Evolutionary conservation across 2,797 vertebrate genomes (phyloP).

Genomic region (Pagetopsis macropterus): DNA sequence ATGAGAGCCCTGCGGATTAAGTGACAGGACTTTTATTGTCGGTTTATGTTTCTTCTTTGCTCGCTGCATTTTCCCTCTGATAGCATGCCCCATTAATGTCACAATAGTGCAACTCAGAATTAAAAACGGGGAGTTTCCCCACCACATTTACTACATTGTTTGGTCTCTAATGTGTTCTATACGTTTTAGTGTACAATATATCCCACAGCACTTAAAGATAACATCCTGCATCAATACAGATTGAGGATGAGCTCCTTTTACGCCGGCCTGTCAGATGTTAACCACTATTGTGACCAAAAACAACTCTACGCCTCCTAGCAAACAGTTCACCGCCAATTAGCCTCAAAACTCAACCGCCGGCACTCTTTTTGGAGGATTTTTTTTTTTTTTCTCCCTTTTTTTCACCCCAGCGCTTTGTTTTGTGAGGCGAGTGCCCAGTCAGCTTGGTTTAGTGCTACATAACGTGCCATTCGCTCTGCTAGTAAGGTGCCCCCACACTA

Average conservation of each 20-base stretch:
- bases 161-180: conserved; percentile 23
- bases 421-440: conserved; percentile 41
- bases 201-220: conserved; percentile 23
- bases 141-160: conserved; percentile 7
- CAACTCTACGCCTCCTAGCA: not conserved
- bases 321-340: conserved; percentile 33
- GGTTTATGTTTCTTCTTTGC: conserved; percentile 16
- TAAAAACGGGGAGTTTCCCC: not conserved
- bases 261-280: conserved; percentile 22
- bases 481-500: conserved; percentile 46
- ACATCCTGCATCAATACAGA: conserved; percentile 6
- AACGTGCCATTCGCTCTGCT: conserved; percentile 67
- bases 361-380: conserved; percentile 22
- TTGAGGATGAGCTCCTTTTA: conserved; percentile 27
- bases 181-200: conserved; percentile 16
- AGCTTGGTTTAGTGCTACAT: conserved; percentile 58
- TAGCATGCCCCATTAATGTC: conserved; percentile 39
- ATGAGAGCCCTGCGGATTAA: conserved; percentile 4
- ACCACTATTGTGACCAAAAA: conserved; percentile 24
- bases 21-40: conserved; percentile 16
- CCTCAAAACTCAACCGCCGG: conserved; percentile 33
- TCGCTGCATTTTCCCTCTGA: conserved; percentile 11
- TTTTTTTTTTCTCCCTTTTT: not conserved
- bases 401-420: conserved; percentile 36
- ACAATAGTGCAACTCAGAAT: conserved; percentile 5